Evolutionary conservation across 2,888 invertebrate species (phyloP), one percentile per base, ranked within the genome.

Genomic region (Lamellibrachia satsuma): DNA sequence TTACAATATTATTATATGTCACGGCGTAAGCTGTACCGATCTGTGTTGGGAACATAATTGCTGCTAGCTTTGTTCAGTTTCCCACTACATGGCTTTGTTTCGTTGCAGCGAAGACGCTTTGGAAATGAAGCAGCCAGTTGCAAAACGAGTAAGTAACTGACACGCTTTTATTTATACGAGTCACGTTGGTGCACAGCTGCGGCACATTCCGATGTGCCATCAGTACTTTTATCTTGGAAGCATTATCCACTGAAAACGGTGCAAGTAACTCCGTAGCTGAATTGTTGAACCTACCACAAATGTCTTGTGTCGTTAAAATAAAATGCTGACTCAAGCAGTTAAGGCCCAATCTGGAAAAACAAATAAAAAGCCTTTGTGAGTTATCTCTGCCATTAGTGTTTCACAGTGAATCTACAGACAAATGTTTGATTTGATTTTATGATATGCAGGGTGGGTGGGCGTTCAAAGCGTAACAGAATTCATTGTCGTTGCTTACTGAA

Each of bases 101-200:
- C 6, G 75, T 22, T 75, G 15, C 75, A 75, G 75, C 3, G 75
- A n/a, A 22, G 75, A 75, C 75, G 75, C 15, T 15, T 75, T 75
- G 75, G 75, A 11, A 22, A 75, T 75, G 75, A 75, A 75, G 39
- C 39, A 39, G 75, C 75, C 75, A 2, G 75, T 75, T 75, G n/a
- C 75, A 75, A 75, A 75, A 22, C 75, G n/a, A 75, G 75, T 75
- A 75, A 75, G 75, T 75, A 75, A n/a, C 75, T 75, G 75, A 75
- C 75, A 75, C 22, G n/a, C 4, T 6, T 75, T 22, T 75, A n/a
- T 75, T 6, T 75, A 15, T 75, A 75, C 15, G 2, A 75, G n/a
- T 75, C 15, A n/a, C 75, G 4, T n/a, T 75, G 75, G 15, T 15
- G 60, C n/a, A 2, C 22, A 75, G 75, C 22, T 22, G 4, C 22